These are phyloP conservation scores for Anthophora plumipes DNA, from an alignment of 2,888 invertebrate species.

Conservation along the genomic window DNA sequence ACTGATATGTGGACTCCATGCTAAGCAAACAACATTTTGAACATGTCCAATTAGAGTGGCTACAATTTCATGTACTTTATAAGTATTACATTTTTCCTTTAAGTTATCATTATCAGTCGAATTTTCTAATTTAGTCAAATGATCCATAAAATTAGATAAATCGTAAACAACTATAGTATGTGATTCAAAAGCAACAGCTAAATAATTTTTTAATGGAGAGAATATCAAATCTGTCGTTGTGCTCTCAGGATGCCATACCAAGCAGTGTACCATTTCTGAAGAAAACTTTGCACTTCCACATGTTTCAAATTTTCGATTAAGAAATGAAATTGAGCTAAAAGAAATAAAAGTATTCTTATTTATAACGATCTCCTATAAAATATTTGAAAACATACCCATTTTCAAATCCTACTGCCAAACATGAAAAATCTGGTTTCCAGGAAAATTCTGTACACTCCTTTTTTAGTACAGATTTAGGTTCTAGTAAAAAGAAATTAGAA, in stretches of 20 bases:
- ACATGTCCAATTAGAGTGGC: conserved; percentile 86
- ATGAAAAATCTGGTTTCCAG: conserved; percentile 87
- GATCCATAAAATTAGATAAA: conserved; percentile 68
- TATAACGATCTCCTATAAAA: background rate
- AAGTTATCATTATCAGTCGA: conserved; percentile 23
- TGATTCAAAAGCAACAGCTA: conserved; percentile 88
- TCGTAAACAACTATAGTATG: conserved; percentile 86
- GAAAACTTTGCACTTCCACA: conserved; percentile 83
- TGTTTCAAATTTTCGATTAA: conserved; percentile 69
- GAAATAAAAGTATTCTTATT: conserved; percentile 38
- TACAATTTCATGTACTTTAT: conserved; percentile 75
- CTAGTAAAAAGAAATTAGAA: conserved; percentile 55
- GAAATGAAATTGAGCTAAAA: conserved; percentile 78
- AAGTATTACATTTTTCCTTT: conserved; percentile 12
- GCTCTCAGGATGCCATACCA: conserved; percentile 91
- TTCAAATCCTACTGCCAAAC: conserved; percentile 88
- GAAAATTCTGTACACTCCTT: conserved; percentile 86
- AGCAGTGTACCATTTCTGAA: conserved; percentile 87
- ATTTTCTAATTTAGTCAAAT: conserved; percentile 26
- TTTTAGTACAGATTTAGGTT: conserved; percentile 72
- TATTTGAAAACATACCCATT: conserved; percentile 85
- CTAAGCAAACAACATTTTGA: conserved; percentile 86
- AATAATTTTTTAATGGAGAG: conserved; percentile 87
- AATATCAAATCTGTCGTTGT: conserved; percentile 86
- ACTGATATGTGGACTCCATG: conserved; percentile 90